These are phyloP conservation scores for Camponotus floridanus DNA, from an alignment of 1,140 invertebrate species.

Conservation along the genomic window DNA sequence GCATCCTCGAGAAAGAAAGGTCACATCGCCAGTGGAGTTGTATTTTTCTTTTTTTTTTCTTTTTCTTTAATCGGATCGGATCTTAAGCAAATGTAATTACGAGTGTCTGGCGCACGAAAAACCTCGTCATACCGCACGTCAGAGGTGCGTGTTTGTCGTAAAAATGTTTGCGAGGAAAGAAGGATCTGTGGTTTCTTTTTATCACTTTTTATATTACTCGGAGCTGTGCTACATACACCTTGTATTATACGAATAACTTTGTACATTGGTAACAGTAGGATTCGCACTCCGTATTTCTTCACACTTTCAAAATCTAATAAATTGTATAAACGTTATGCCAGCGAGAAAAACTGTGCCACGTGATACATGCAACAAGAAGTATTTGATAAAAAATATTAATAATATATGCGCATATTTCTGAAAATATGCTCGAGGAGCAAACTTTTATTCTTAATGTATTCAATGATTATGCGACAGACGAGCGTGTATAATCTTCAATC, in stretches of 20 bases:
- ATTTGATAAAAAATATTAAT: conserved; percentile 24
- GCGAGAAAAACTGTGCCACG: background rate
- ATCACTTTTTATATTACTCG: conserved; percentile 24
- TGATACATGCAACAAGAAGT: conserved; percentile 10
- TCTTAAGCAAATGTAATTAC: conserved; percentile 31
- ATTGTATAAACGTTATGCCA: conserved; percentile 4
- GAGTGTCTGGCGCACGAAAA: conserved; percentile 16
- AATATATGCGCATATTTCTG: conserved; percentile 5
- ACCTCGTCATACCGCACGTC: background rate
- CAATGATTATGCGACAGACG: background rate
- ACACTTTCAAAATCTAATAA: conserved; percentile 3
- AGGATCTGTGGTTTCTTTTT: conserved; percentile 1
- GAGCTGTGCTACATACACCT: background rate
- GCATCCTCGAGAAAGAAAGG: background rate
- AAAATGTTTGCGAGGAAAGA: background rate
- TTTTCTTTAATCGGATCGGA: background rate
- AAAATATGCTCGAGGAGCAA: background rate
- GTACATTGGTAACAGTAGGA: conserved; percentile 13
- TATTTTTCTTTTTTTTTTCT: background rate
- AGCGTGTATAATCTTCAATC: background rate
- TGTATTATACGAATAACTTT: conserved; percentile 17
- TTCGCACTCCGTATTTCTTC: conserved; percentile 26
- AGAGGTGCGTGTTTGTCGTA: conserved; percentile 11
- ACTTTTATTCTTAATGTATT: background rate
- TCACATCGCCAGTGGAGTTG: background rate